Evolutionary conservation across 2,888 invertebrate genomes (phyloP), one percentile per base, ranked within the genome.

Genomic region (Ophraella communa): DNA sequence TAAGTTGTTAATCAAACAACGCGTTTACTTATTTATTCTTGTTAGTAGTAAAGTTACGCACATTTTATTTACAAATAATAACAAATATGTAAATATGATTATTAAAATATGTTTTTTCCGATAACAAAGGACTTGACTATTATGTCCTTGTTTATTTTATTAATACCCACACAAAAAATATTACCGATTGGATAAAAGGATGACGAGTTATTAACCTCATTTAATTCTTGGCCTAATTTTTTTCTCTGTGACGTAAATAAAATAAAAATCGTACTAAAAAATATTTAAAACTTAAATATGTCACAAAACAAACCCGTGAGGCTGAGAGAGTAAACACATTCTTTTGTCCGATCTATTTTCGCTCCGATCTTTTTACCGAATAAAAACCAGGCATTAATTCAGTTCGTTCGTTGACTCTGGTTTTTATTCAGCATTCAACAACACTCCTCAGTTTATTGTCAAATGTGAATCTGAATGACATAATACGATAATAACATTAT

Each of bases 291-390:
- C 33, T 11, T 11, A 33, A 33, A 33, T n/a, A 11, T 33, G 33
- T 33, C 14, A 39, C 14, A 39, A 14, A 30, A 7, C 7, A 10
- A 8, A 30, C 7, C 17, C 14, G 7, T 17, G 11, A 11, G 14
- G 14, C 14, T 3, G 4, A 11, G 30, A 30, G 39, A 14, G 14
- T 39, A 4, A 45, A 23, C 24, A 24, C 57, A 33, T 45, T 54
- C 57, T 57, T 57, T 57, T 57, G 57, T 47, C 57, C 33, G 57
- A 30, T 57, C 57, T 57, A 57, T 57, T 57, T 57, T 57, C 30
- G 57, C 30, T 10, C 21, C 21, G 57, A 33, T 44, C 33, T 57
- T 57, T 57, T 57, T 47, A 57, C 47, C 57, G 57, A 18, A 57
- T 47, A 57, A 57, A 55, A 56, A 57, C 45, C 47, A 33, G 39